Evolutionary conservation across 1,140 invertebrate genomes (phyloP).

Genomic region (Drosophila takahashii): DNA sequence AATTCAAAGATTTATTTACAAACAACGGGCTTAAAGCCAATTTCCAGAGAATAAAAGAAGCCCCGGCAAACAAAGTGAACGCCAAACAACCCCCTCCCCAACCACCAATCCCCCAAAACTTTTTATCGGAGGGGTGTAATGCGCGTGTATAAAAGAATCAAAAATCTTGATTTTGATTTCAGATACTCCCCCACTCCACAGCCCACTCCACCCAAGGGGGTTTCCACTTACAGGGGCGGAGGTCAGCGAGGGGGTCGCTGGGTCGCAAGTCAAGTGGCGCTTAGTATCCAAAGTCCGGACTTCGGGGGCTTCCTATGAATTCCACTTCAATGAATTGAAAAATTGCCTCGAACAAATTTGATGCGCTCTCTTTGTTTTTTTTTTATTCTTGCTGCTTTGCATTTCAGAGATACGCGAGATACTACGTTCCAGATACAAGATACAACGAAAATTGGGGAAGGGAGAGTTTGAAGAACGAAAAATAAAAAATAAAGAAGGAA

Average conservation of each 20-base stretch:
- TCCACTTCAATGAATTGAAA: conserved; percentile 83
- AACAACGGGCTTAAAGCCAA: conserved; percentile 72
- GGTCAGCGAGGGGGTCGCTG: conserved; percentile 4
- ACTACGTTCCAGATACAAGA: conserved; percentile 4
- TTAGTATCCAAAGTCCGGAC: conserved; percentile 46
- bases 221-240: not conserved
- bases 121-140: conserved; percentile 37
- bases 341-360: conserved; percentile 82
- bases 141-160: conserved; percentile 76
- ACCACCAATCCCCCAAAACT: not conserved
- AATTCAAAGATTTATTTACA: conserved; percentile 71
- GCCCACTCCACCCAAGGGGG: too few species aligned
- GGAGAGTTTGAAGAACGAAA: conserved; percentile 19
- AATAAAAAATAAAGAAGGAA: conserved; percentile 20
- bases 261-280: conserved; percentile 73
- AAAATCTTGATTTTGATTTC: conserved; percentile 82
- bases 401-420: conserved; percentile 44
- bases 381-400: conserved; percentile 63
- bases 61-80: conserved; percentile 51
- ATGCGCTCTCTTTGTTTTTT: conserved; percentile 38
- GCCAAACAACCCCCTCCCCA: conserved; percentile 10
- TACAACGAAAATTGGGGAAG: not conserved
- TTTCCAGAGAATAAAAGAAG: conserved; percentile 66
- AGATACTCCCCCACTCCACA: conserved; percentile 55
- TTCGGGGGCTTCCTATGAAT: conserved; percentile 68